A percentile compares a stretch with the other conserved stretches of the same genome.
Conservation (phyloP, 2,888 invertebrate species). For the Tribolium freemani region DNA sequence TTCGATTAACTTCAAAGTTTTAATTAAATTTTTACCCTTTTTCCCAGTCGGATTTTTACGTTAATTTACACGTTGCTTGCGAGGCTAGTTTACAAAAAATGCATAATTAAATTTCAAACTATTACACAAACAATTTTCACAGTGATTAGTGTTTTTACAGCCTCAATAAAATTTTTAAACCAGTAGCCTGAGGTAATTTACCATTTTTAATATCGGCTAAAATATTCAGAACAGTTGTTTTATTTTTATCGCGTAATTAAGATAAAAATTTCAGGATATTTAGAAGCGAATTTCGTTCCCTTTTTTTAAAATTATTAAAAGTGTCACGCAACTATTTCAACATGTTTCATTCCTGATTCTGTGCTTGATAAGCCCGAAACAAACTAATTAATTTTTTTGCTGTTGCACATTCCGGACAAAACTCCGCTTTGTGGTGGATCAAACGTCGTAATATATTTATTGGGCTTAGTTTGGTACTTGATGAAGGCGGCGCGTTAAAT, state of each 20-base stretch:
- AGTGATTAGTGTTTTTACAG: background rate
- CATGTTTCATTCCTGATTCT: background rate
- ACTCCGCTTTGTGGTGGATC: background rate
- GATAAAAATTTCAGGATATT: background rate
- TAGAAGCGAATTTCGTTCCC: background rate
- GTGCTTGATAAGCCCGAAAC: background rate
- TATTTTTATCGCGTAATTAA: background rate
- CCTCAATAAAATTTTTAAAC: background rate
- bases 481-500: background rate
- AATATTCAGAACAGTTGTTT: background rate
- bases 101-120: background rate
- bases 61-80: background rate
- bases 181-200: background rate
- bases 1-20: background rate
- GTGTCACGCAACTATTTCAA: background rate
- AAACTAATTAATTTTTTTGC: background rate
- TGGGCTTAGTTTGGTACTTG: background rate
- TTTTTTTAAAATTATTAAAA: background rate
- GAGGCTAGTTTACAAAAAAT: background rate
- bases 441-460: background rate
- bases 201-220: background rate
- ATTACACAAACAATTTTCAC: background rate
- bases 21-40: background rate
- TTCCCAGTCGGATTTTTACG: background rate
- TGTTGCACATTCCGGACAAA: background rate